These are phyloP conservation scores for Caenorhabditis zanzibari DNA, from an alignment of 2,888 invertebrate species.

Conservation along the genomic window DNA sequence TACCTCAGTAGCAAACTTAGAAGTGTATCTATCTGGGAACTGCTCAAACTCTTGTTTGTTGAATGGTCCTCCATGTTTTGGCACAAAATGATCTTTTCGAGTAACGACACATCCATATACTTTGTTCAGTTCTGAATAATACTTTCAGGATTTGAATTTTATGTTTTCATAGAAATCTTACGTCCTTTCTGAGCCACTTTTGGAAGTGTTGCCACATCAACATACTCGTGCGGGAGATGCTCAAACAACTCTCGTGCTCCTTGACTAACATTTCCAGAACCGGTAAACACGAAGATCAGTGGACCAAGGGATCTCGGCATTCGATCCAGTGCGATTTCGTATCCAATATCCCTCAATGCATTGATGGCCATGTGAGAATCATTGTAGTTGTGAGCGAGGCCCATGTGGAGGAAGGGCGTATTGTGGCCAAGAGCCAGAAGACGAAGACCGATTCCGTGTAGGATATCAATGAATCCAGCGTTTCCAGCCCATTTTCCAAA, in stretches of 20 bases:
- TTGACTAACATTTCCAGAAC: constrained; percentile 97
- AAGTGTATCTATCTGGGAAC: constrained; percentile 94
- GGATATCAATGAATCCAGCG: constrained; percentile 98
- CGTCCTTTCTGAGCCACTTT: constrained; percentile 98
- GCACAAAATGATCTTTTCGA: constrained; percentile 93
- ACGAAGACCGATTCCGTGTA: constrained; percentile 96
- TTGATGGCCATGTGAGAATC: constrained; percentile 98
- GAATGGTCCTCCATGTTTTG: constrained; percentile 93
- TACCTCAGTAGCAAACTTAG: constrained; percentile 94
- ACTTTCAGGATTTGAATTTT: not conserved
- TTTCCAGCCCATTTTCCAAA: constrained; percentile 97
- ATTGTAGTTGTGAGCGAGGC: constrained; percentile 98
- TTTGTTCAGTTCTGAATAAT: constrained; percentile 90
- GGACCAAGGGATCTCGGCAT: constrained; percentile 98
- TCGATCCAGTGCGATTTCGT: constrained; percentile 95
- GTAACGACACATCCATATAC: constrained; percentile 97
- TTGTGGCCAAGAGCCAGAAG: constrained; percentile 97
- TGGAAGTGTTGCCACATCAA: constrained; percentile 94
- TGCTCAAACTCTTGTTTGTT: constrained; percentile 93
- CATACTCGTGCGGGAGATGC: constrained; percentile 97
- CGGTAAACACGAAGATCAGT: constrained; percentile 97
- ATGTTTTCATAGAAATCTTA: constrained; percentile 85
- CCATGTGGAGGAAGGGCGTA: constrained; percentile 99
- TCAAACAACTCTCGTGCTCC: constrained; percentile 89
- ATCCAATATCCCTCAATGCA: constrained; percentile 98